Evolutionary conservation across 2,113 vertebrate species (phyloP).

Genomic region (Elephantulus edwardii): DNA sequence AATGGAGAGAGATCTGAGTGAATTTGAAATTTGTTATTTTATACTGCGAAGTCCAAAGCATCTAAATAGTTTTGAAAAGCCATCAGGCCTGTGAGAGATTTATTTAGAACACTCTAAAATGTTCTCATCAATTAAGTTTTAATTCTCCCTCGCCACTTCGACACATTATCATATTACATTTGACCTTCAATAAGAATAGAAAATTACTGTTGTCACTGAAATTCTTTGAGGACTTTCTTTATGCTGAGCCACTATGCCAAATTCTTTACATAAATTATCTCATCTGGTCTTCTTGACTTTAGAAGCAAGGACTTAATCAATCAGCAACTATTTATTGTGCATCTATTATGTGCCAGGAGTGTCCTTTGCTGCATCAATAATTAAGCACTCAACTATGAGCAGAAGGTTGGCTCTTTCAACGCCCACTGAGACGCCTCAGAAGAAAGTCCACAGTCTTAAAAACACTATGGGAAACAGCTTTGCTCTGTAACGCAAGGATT

Average conservation of each 20-base stretch:
- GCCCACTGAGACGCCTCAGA: neutral
- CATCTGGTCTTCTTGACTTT: neutral
- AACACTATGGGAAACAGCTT: no score
- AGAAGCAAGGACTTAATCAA: neutral
- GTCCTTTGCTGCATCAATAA: neutral
- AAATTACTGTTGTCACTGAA: neutral
- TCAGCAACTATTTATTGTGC: neutral
- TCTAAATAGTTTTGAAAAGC: slow-evolving; percentile 60
- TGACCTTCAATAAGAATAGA: slow-evolving; percentile 25
- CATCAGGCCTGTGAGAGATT: slow-evolving; percentile 45
- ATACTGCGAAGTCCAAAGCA: slow-evolving; percentile 48
- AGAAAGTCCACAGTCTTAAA: neutral
- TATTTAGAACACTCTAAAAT: slow-evolving; percentile 50
- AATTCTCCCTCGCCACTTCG: neutral
- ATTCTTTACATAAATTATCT: neutral
- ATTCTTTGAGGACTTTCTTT: neutral
- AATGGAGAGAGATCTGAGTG: slow-evolving; percentile 60
- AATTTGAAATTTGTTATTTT: slow-evolving; percentile 72
- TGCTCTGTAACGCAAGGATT: no score
- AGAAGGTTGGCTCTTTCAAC: neutral
- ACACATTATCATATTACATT: neutral
- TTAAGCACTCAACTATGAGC: neutral
- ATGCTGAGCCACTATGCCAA: neutral
- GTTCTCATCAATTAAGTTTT: neutral
- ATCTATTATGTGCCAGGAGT: neutral